These are phyloP conservation scores for Calycopis cecrops DNA, from an alignment of 1,140 invertebrate genomes.

Conservation along the genomic window DNA sequence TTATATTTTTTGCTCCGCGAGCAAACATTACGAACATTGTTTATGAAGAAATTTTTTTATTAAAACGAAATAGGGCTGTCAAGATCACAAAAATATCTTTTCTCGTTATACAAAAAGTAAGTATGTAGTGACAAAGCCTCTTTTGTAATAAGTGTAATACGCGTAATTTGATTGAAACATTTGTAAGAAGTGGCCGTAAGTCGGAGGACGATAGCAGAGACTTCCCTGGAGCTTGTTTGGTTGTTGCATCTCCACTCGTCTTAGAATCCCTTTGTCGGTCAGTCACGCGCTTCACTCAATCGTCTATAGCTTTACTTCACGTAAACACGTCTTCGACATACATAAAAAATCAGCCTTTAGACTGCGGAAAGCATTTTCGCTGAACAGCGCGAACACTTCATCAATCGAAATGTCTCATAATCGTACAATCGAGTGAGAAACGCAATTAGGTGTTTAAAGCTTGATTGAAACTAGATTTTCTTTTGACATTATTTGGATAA, in stretches of 20 bases:
- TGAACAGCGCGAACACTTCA: no score
- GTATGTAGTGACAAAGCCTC: slow-evolving; percentile 14
- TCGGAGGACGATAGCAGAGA: no score
- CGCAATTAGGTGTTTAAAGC: no score
- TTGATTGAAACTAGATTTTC: no score
- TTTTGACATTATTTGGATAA: no score
- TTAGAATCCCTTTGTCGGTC: slow-evolving; percentile 48
- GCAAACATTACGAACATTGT: slow-evolving; percentile 46
- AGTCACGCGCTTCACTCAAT: slow-evolving; percentile 37
- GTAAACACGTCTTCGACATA: slow-evolving; percentile 16
- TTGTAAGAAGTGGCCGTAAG: slow-evolving; percentile 34
- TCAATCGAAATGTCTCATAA: no score
- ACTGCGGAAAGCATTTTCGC: no score
- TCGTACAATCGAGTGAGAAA: no score
- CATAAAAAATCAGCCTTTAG: slow-evolving; percentile 24
- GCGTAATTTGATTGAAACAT: slow-evolving; percentile 36
- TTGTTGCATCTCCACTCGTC: slow-evolving; percentile 41
- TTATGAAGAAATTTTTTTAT: slow-evolving; percentile 46
- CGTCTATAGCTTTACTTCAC: slow-evolving; percentile 30
- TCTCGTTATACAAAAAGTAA: slow-evolving; percentile 14
- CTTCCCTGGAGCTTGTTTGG: no score
- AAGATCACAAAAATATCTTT: no score
- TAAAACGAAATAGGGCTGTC: no score
- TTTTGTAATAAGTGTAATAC: slow-evolving; percentile 21
- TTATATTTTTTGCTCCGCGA: slow-evolving; percentile 58